Evolutionary conservation across 2,113 vertebrate species (phyloP).

Genomic region (Gallinago media): DNA sequence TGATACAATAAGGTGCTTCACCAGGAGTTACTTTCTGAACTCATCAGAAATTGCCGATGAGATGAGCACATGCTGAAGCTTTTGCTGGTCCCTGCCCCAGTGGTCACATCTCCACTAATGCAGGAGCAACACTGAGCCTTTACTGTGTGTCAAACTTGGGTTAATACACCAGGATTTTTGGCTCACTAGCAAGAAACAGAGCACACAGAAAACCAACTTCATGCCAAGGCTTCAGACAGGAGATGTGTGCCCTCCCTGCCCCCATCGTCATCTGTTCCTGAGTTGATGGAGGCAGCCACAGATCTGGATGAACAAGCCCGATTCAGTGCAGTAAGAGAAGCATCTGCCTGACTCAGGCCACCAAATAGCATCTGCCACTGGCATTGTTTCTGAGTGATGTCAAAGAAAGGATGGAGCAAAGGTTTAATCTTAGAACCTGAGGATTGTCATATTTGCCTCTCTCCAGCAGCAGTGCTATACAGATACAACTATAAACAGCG

Average conservation of each 20-base stretch:
- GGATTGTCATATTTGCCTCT: background rate
- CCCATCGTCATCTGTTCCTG: background rate
- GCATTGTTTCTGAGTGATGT: rapidly evolving
- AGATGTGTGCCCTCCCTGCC: background rate
- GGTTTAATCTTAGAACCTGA: background rate
- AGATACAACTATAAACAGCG: background rate
- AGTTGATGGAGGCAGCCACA: background rate
- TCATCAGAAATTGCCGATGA: background rate
- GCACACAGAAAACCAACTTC: background rate
- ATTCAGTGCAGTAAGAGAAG: background rate
- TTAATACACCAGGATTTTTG: background rate
- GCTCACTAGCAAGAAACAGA: background rate
- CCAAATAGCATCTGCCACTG: background rate
- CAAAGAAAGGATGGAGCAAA: background rate
- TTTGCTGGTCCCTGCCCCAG: background rate
- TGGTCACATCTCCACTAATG: background rate
- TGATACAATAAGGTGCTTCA: background rate
- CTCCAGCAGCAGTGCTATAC: background rate
- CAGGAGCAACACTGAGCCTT: background rate
- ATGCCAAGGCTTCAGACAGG: background rate
- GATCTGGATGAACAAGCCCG: background rate
- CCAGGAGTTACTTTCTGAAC: background rate
- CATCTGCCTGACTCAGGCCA: background rate
- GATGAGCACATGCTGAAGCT: background rate
- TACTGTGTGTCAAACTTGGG: rapidly evolving